Base-by-base conservation (phyloP, 2,797 vertebrate species). In the Anisognathus igniventris region DNA sequence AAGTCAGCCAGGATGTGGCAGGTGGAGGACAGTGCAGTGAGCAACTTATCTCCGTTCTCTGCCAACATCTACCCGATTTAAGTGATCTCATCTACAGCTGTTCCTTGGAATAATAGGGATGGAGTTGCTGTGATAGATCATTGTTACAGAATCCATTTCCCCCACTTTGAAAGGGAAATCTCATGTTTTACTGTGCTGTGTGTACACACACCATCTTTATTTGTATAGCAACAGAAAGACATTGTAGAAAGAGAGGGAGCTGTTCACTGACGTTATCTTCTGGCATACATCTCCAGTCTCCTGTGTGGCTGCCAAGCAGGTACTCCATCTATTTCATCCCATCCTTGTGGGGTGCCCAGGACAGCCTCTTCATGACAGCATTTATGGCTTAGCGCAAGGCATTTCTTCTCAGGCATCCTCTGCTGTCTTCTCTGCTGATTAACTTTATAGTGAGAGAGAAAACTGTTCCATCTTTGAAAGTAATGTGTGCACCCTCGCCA, bases 141-240 rank as follows among this genome's bases (percentile, higher is more conserved):
- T 57, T 82, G 73, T 67, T 92, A 72, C 71, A 65, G 81, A 90
- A 93, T 90, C 81, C 22, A 56, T 89, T 88, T 90, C 51, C 47
- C 28, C 57, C 3, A 1, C 47, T 86, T 86, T 83, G 72, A n/a
- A 77, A 94, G 70, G 66, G 70, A 88, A 88, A 77, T 72, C 70
- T 88, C 14, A 0, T 61, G 23, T 88, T 81, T 91, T 82, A 70
- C 33, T 72, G 53, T 5, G 14, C 33, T 8, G 23, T 60, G 22
- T 70, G 28, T 90, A 31, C n/a, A 82, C 11, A 17, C 33, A 44
- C 21, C 17, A 50, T 45, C 65, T 73, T 71, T 62, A 40, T 92
- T 93, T 93, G 73, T 94, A 20, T 27, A 79, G 80, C 53, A 53
- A 67, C 58, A 88, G 82, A 54, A 88, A 78, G 78, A 73, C 67